Conservation (phyloP, 2,113 vertebrate species). For the Zeus faber region DNA sequence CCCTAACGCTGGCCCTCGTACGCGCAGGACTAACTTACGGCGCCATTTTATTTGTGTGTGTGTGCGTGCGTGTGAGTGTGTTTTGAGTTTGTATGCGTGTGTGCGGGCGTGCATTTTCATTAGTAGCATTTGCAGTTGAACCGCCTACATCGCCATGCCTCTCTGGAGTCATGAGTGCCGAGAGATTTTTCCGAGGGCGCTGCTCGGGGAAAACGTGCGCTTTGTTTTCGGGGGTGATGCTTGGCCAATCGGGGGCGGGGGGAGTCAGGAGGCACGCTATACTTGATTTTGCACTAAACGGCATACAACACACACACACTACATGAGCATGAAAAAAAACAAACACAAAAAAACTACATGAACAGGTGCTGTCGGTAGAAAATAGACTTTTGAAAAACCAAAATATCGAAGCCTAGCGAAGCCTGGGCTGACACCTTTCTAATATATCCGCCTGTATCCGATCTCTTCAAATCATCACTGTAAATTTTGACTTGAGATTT, state of each 20-base stretch:
- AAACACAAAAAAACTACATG: too few relatives aligned
- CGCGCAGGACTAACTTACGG: constrained; percentile 31
- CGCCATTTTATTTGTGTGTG: not conserved
- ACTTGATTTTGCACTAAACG: constrained; percentile 53
- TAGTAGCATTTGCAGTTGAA: too few relatives aligned
- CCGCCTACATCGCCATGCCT: too few relatives aligned
- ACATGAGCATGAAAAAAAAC: constrained; percentile 9
- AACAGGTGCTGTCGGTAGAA: constrained; percentile 18
- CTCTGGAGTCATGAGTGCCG: too few relatives aligned
- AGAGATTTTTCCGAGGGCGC: too few relatives aligned
- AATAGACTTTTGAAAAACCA: constrained; percentile 32
- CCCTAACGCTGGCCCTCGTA: constrained; percentile 50
- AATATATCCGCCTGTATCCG: constrained; percentile 5
- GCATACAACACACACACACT: constrained; percentile 17
- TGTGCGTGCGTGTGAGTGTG: not conserved
- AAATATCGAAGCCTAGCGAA: constrained; percentile 21
- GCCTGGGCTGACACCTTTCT: constrained; percentile 17
- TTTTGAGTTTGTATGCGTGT: not conserved
- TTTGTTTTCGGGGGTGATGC: constrained; percentile 12
- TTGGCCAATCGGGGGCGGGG: constrained; percentile 30
- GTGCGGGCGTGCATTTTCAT: too few relatives aligned
- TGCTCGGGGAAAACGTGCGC: too few relatives aligned
- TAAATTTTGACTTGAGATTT: constrained; percentile 7
- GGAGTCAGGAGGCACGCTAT: constrained; percentile 5
- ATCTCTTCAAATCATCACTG: not conserved